These are phyloP conservation scores for Oxyura jamaicensis DNA, from an alignment of 2,113 vertebrate species.

Conservation along the genomic window DNA sequence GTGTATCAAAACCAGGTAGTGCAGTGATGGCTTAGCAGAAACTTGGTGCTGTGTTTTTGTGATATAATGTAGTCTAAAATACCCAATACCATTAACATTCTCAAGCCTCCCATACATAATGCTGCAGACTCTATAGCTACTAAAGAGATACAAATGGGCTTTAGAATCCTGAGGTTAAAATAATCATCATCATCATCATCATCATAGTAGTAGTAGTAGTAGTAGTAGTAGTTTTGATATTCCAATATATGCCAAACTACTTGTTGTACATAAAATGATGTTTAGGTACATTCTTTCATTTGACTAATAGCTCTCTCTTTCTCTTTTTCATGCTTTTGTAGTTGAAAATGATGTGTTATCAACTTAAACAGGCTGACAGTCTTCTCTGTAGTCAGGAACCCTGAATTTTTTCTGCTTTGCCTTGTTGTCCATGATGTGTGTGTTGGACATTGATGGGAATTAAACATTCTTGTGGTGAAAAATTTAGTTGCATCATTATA, in stretches of 20 bases:
- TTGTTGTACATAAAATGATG: background rate
- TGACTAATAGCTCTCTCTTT: background rate
- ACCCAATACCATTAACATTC: constrained; percentile 33
- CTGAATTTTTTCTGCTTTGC: background rate
- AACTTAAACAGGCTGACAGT: background rate
- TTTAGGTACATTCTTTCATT: background rate
- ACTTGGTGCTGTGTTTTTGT: background rate
- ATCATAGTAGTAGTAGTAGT: no score
- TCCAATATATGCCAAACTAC: background rate
- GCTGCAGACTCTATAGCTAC: background rate
- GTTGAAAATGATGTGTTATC: background rate
- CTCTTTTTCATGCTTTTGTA: background rate
- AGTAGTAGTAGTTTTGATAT: background rate
- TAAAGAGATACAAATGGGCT: constrained; percentile 18
- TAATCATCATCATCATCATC: no score
- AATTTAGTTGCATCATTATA: background rate
- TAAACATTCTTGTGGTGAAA: background rate
- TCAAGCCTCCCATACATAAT: background rate
- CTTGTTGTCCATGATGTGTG: background rate
- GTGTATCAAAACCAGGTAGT: background rate
- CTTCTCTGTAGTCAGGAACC: background rate
- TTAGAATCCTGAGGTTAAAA: background rate
- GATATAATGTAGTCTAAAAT: background rate
- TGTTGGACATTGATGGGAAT: background rate
- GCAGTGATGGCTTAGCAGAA: background rate